These are phyloP conservation scores for Umimayanthus kanabou DNA, from an alignment of 92 coral and sea anemone genomes.

Conservation along the genomic window DNA sequence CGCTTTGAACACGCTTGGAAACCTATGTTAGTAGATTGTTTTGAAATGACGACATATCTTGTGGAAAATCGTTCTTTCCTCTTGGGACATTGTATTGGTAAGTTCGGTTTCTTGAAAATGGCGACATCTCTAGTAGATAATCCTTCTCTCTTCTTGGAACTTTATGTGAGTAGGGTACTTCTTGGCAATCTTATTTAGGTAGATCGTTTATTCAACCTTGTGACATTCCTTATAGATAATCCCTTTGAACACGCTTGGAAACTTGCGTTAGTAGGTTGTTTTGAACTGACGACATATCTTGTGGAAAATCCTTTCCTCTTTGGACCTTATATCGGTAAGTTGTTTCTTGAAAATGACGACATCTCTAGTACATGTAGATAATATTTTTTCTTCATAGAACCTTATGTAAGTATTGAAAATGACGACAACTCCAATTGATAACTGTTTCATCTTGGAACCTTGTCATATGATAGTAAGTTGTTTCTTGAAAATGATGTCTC, in stretches of 20 bases:
- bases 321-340: not conserved
- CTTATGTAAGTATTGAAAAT: no score
- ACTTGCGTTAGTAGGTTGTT: slow-evolving; percentile 36
- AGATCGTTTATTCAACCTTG: no score
- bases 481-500: no score
- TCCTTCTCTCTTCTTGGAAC: slow-evolving; percentile 78
- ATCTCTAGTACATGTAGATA: slow-evolving; percentile 47
- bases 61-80: slow-evolving; percentile 48
- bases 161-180: slow-evolving; percentile 68
- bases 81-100: slow-evolving; percentile 47
- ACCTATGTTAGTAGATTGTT: slow-evolving; percentile 76
- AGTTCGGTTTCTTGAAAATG: slow-evolving; percentile 34
- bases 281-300: no score
- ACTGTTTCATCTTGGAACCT: no score
- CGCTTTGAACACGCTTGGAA: slow-evolving; percentile 41
- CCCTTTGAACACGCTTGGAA: not conserved
- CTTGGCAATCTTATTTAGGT: slow-evolving; percentile 53
- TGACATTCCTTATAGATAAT: no score
- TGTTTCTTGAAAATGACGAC: slow-evolving; percentile 59
- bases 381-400: slow-evolving; percentile 58
- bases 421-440: no score
- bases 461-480: no score
- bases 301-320: no score
- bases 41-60: no score
- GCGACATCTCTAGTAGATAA: slow-evolving; percentile 69